Base-by-base conservation (phyloP, 1,140 invertebrate species). In the Varroa destructor region DNA sequence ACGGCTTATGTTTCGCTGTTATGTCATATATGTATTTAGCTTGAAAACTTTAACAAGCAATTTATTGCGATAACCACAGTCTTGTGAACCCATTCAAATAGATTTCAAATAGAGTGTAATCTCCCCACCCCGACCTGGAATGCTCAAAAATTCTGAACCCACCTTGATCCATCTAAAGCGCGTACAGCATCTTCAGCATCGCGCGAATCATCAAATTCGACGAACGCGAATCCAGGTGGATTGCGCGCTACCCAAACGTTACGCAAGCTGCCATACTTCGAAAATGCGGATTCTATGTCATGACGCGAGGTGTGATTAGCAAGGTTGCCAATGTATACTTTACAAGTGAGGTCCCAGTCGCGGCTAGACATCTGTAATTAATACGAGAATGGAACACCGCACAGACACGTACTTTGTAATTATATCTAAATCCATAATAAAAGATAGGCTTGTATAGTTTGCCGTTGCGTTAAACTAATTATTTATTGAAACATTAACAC, bases 311-410 rank as follows among this genome's bases (percentile, higher is more conserved):
- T 89, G 78, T 86, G 88, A 77, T 80, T 81, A 36, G 82, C 81
- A 76, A 97, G 83, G 83, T 97, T 93, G 55, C 95, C 95, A 42
- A 98, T 91, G 80, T 97, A 98, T 8, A 97, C 87, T 81, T 98
- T 98, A 76, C 90, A 91, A n/a, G 61, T 36, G 12, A 67, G 37
- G 61, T 67, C 61, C 78, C 79, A 79, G 78, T n/a, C 70, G 75
- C 25, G 56, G 37, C 72, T 71, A 56, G 12, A 54, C 43, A n/a
- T 74, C 43, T 46, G 51, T 40, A 73, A 46, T 42, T 8, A 70
- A 43, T 40, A 71, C 25, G 25, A 25, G 25, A 25, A 25, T 25
- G 25, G 25, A 25, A 25, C 25, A 25, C 25, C 25, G 25, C 25
- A 25, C 25, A 25, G 25, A 25, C 25, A 25, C 25, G 25, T 25